Conservation (phyloP, 1,140 invertebrate genomes). For the Drosophila repletoides region DNA sequence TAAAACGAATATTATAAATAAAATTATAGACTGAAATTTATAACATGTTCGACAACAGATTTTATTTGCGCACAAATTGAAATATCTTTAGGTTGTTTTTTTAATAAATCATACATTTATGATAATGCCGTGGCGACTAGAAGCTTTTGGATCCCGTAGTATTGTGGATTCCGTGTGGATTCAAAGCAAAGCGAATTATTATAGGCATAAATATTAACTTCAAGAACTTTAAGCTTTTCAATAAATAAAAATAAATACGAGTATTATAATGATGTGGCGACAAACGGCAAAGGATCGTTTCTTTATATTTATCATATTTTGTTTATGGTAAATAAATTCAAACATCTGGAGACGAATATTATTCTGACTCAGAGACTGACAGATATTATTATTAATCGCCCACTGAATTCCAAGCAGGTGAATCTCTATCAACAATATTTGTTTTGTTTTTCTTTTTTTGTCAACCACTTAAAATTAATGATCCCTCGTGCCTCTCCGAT, state of each 20-base stretch:
- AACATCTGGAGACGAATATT: too few relatives aligned
- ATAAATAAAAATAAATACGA: too few relatives aligned
- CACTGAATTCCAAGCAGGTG: constrained; percentile 30
- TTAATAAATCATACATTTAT: constrained; percentile 10
- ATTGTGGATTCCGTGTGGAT: too few relatives aligned
- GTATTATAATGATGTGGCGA: not conserved
- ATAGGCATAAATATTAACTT: too few relatives aligned
- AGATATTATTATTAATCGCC: constrained; percentile 23
- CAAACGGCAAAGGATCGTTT: constrained; percentile 1
- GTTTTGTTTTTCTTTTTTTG: constrained; percentile 1
- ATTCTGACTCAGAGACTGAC: too few relatives aligned
- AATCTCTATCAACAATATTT: constrained; percentile 29
- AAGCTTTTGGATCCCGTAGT: too few relatives aligned
- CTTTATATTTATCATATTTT: constrained; percentile 22
- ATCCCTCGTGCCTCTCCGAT: constrained; percentile 7
- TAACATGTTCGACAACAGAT: constrained; percentile 12
- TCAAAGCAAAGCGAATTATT: too few relatives aligned
- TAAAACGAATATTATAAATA: too few relatives aligned
- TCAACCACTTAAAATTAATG: constrained; percentile 31
- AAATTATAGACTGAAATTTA: constrained; percentile 41
- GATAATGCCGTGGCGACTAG: constrained; percentile 5
- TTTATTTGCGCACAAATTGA: not conserved
- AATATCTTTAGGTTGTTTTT: not conserved
- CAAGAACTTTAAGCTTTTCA: too few relatives aligned
- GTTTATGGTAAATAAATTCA: constrained; percentile 17